Percentiles rank a stretch among this genome's conserved stretches.
Evolutionary conservation across 2,797 vertebrate species (phyloP).

Genomic region (Sebastes cheni): DNA sequence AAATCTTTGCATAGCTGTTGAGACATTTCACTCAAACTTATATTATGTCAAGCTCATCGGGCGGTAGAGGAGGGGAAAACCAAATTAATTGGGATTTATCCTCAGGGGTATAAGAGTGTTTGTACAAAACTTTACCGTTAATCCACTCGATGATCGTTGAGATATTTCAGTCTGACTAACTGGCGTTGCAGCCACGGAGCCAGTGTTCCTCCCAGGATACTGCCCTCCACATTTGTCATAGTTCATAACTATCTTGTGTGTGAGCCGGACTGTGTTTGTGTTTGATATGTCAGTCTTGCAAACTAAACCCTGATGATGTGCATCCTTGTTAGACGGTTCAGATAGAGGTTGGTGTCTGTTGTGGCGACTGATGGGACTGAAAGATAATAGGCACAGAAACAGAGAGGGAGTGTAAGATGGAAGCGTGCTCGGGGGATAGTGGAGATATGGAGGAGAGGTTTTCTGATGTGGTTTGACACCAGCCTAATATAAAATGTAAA

Average conservation of each 20-base stretch:
- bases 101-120: background rate
- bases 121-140: background rate
- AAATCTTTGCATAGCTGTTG: background rate
- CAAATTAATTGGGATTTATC: background rate
- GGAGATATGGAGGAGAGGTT: constrained; percentile 6
- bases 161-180: background rate
- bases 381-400: constrained; percentile 10
- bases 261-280: background rate
- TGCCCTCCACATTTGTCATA: background rate
- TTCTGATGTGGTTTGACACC: constrained; percentile 45
- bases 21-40: no score
- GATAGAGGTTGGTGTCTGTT: constrained; percentile 6
- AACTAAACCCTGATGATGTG: background rate
- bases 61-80: background rate
- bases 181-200: background rate
- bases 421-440: constrained; percentile 10
- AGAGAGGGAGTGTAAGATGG: background rate
- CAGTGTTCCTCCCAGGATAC: background rate
- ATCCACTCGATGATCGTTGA: background rate
- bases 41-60: background rate
- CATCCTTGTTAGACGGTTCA: background rate
- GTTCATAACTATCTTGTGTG: background rate
- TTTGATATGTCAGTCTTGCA: background rate
- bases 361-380: background rate
- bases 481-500: constrained; percentile 44